phyloP scores from a whole-genome alignment of 1,140 invertebrate genomes.

The Ceratosolen solmsi region DNA sequence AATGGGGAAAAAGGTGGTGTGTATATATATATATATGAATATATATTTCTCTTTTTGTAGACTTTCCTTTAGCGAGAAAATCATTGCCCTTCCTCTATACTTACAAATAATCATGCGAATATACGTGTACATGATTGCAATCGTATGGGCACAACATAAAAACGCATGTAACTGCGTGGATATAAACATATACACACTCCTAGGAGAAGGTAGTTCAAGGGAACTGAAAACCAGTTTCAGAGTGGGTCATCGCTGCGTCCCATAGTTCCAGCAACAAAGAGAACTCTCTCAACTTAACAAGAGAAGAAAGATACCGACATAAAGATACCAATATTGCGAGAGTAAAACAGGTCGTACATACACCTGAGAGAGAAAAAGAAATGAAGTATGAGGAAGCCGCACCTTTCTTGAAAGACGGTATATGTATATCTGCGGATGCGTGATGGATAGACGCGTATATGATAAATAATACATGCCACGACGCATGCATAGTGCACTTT shows the following conservation, averaged over 20 bases:
- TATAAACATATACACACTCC: slow-evolving; percentile 1
- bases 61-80: too few species aligned
- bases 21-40: too few species aligned
- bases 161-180: too few species aligned
- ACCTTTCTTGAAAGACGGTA: neutral
- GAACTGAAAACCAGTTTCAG: slow-evolving; percentile 71
- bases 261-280: slow-evolving; percentile 17
- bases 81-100: too few species aligned
- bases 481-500: neutral
- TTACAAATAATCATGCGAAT: too few species aligned
- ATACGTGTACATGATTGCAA: neutral
- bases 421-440: neutral
- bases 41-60: too few species aligned
- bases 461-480: slow-evolving; percentile 19
- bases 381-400: neutral
- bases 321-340: neutral
- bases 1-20: too few species aligned
- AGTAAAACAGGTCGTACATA: neutral
- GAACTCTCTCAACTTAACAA: neutral
- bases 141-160: neutral
- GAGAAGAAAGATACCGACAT: neutral
- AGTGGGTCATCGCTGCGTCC: slow-evolving; percentile 70
- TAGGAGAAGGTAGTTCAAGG: slow-evolving; percentile 57
- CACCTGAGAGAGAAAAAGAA: slow-evolving; percentile 10
- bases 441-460: neutral